Base-by-base conservation (phyloP, 1,140 invertebrate species). In the Bombus superbus region DNA sequence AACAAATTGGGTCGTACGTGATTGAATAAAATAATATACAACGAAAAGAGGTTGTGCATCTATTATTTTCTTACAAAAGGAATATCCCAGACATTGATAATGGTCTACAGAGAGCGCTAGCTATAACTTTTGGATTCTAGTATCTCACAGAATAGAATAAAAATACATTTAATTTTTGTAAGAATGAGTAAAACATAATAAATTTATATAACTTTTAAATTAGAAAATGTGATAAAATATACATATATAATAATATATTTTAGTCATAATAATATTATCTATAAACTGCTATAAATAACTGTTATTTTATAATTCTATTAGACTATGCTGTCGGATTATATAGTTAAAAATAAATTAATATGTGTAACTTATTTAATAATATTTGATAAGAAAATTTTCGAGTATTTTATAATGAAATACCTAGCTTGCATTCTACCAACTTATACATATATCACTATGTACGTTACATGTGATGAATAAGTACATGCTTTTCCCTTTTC, bases 91-190 rank as follows among this genome's bases (percentile, higher is more conserved):
- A 47, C 74, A n/a, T 68, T 6, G 35, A 32, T 22, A 22, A 83
- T 68, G 25, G 66, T n/a, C n/a, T 28, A 83, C 28, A 76, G 25
- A 83, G 42, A n/a, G 32, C 44, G 28, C 44, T 77, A 77, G 13
- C 4, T 77, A 32, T 44, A 66, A 25, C 11, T 40, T 77, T 32
- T 32, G 6, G 5, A 66, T 38, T 42, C 4, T 11, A 77, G n/a
- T 25, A 62, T 44, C 11, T 10, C n/a, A 10, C 11, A 40, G 32
- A 81, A 28, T 71, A 8, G 57, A 57, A 40, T 57, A 44, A 38
- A 57, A 11, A 32, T n/a, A 57, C 32, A 40, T 18, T 18, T 42
- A 42, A 40, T 22, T 72, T 40, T 5, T 71, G 4, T 8, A 71
- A n/a, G 8, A 74, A 35, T 42, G 38, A 53, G 18, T 71, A 80